Conservation (phyloP, 2,797 vertebrate species). For the Botia kubotai region DNA sequence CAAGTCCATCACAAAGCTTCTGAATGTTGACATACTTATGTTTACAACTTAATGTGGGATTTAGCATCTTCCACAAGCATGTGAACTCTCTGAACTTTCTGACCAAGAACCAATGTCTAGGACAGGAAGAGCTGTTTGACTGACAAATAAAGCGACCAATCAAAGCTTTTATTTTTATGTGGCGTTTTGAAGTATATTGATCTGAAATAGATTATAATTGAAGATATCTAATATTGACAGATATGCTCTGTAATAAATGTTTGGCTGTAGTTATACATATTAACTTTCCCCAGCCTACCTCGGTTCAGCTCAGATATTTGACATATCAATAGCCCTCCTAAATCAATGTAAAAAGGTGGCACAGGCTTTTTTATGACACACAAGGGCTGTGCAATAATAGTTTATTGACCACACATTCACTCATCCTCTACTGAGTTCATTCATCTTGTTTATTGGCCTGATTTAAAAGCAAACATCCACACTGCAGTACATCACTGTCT, state of each 20-base stretch:
- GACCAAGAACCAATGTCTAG: too few species aligned
- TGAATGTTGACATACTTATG: too few species aligned
- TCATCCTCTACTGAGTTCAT: slow-evolving; percentile 22
- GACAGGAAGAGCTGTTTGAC: too few species aligned
- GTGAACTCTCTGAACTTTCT: too few species aligned
- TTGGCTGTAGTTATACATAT: neutral
- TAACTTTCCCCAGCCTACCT: neutral
- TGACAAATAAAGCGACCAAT: neutral
- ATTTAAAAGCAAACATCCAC: slow-evolving; percentile 38
- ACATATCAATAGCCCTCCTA: slow-evolving; percentile 1
- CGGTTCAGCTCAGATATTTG: slow-evolving; percentile 12
- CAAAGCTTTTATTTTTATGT: neutral
- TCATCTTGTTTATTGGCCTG: slow-evolving; percentile 29
- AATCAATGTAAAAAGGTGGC: slow-evolving; percentile 33
- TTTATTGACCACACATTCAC: slow-evolving; percentile 30
- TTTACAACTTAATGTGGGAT: too few species aligned
- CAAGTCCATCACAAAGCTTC: too few species aligned
- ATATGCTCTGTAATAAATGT: neutral
- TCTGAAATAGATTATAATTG: neutral
- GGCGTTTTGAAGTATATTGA: neutral
- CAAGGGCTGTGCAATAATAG: slow-evolving; percentile 24
- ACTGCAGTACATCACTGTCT: slow-evolving; percentile 13
- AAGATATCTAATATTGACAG: neutral
- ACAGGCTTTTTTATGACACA: slow-evolving; percentile 24
- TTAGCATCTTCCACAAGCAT: too few species aligned